phyloP scores from a whole-genome alignment of 2,113 vertebrate genomes.

The Clarias magur region DNA sequence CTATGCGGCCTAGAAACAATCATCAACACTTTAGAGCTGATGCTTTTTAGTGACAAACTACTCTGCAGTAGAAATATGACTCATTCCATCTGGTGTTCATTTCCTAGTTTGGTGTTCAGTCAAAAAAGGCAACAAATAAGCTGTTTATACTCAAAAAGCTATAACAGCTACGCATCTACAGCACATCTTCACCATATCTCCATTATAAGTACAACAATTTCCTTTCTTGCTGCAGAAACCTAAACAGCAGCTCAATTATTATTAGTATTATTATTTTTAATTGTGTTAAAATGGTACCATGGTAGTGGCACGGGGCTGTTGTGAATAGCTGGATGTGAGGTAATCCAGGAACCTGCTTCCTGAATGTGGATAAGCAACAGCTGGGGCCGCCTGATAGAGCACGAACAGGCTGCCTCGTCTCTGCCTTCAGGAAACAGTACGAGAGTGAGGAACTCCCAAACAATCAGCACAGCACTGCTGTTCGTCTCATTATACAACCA shows the following conservation, averaged over 20 bases:
- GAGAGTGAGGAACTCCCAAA: constrained; percentile 62
- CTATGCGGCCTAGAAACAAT: constrained; percentile 14
- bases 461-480: constrained; percentile 60
- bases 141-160: neutral
- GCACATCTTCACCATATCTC: neutral
- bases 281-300: constrained; percentile 55
- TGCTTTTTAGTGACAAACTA: constrained; percentile 7
- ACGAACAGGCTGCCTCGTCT: constrained; percentile 35
- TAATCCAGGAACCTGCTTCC: constrained; percentile 65
- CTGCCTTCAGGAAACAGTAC: constrained; percentile 56
- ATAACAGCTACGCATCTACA: neutral
- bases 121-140: neutral
- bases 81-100: constrained; percentile 2
- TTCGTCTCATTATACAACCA: constrained; percentile 57
- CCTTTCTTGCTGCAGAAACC: neutral
- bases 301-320: constrained; percentile 32
- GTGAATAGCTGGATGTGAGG: constrained; percentile 56
- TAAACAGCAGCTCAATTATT: neutral
- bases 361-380: constrained; percentile 55
- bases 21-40: neutral
- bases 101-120: neutral
- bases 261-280: neutral
- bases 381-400: constrained; percentile 65
- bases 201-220: constrained; percentile 8
- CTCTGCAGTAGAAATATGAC: neutral